Evolutionary conservation across 2,113 vertebrate genomes (phyloP).

Genomic region (Asarcornis scutulata): DNA sequence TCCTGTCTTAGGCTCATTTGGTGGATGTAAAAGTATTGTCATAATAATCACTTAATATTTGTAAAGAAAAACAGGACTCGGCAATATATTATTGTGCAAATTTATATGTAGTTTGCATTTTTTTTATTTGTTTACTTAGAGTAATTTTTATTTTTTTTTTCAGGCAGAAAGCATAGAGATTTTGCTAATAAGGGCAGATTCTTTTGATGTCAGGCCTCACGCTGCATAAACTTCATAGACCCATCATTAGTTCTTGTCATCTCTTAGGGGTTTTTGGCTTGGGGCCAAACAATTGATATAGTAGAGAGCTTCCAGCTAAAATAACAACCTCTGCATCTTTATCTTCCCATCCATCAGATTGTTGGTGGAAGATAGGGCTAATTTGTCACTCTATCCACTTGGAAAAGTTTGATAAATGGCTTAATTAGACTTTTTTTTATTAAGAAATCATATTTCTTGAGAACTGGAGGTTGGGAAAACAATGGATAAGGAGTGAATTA

Average conservation of each 20-base stretch:
- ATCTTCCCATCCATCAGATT: slow-evolving; percentile 71
- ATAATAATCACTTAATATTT: not conserved
- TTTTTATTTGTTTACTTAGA: not conserved
- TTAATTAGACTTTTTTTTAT: slow-evolving; percentile 68
- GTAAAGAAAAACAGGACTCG: not conserved
- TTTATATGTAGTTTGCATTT: not conserved
- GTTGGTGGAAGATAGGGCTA: slow-evolving; percentile 37
- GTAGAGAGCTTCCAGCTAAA: slow-evolving; percentile 69
- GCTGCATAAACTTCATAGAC: slow-evolving; percentile 25
- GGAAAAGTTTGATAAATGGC: slow-evolving; percentile 72
- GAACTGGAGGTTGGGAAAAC: slow-evolving; percentile 52
- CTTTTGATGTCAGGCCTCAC: slow-evolving; percentile 41
- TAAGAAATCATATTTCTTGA: slow-evolving; percentile 55
- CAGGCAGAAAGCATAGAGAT: not conserved
- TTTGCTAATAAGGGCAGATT: slow-evolving; percentile 21
- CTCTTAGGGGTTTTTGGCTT: slow-evolving; percentile 49
- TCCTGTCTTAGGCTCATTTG: not conserved
- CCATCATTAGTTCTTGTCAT: slow-evolving; percentile 62
- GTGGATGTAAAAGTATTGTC: not conserved
- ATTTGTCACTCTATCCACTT: slow-evolving; percentile 70
- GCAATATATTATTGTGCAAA: not conserved
- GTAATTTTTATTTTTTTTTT: not conserved
- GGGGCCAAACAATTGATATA: slow-evolving; percentile 61
- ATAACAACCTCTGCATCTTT: slow-evolving; percentile 72
- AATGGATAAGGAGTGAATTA: slow-evolving; percentile 48